phyloP scores from a whole-genome alignment of 2,113 vertebrate genomes.

The Leptobrachium leishanense region DNA sequence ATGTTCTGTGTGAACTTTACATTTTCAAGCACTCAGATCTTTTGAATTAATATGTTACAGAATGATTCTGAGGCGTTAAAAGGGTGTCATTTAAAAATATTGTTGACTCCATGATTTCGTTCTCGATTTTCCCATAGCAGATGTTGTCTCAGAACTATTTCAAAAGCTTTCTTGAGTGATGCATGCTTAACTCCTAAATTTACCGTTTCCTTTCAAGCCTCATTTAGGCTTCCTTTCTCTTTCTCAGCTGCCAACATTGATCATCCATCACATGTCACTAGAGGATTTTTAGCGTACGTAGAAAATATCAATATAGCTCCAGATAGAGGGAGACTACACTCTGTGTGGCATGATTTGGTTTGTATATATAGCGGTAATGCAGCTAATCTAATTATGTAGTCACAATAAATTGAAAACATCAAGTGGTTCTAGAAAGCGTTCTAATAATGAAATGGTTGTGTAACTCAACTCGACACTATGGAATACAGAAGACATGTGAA shows the following conservation, averaged over 20 bases:
- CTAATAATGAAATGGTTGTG: too few relatives aligned
- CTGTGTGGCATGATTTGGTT: too few relatives aligned
- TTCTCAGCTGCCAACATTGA: slow-evolving; percentile 5
- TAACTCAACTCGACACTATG: too few relatives aligned
- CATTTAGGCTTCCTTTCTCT: slow-evolving; percentile 7
- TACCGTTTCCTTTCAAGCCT: slow-evolving; percentile 37
- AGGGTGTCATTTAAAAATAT: slow-evolving; percentile 6
- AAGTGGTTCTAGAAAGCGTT: too few relatives aligned
- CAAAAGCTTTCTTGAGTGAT: slow-evolving; percentile 1
- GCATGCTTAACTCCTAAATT: slow-evolving; percentile 24
- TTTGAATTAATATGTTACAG: slow-evolving; percentile 25
- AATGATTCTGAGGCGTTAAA: neutral
- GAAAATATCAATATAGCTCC: slow-evolving; percentile 5
- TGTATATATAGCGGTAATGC: too few relatives aligned
- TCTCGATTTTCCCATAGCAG: neutral
- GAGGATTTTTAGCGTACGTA: slow-evolving; percentile 8
- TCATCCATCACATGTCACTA: slow-evolving; percentile 14
- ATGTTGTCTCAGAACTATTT: slow-evolving; percentile 20
- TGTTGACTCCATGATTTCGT: neutral
- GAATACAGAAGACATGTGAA: too few relatives aligned
- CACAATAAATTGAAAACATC: too few relatives aligned
- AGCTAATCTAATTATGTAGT: too few relatives aligned
- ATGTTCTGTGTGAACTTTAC: too few relatives aligned
- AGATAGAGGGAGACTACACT: neutral
- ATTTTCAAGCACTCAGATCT: neutral